Percentiles rank a stretch among this genome's conserved stretches.
Evolutionary conservation across 2,888 invertebrate species (phyloP).

Genomic region (Thysanoteuthis rhombus): DNA sequence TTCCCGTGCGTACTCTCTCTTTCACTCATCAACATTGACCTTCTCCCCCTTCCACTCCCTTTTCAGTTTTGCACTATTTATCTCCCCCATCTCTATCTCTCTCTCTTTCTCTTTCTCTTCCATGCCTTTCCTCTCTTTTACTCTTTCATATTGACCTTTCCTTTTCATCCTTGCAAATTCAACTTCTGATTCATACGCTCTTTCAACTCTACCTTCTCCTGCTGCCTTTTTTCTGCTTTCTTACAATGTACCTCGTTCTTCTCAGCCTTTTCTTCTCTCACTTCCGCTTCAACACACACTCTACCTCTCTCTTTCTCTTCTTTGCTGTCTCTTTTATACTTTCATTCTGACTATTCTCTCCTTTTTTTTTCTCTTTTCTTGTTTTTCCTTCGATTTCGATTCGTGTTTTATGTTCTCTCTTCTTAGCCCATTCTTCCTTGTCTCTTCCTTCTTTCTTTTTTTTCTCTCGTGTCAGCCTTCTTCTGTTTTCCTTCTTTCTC

Average conservation of each 20-base stretch:
- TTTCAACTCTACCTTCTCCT: no score
- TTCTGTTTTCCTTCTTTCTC: background rate
- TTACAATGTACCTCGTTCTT: no score
- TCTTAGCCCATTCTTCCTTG: background rate
- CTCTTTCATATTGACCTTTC: background rate
- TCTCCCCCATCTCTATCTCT: no score
- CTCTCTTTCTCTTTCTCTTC: background rate
- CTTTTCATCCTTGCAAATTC: no score
- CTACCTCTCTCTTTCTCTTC: background rate
- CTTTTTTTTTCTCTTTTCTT: background rate
- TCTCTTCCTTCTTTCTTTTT: background rate
- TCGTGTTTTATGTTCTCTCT: background rate
- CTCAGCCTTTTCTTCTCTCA: background rate
- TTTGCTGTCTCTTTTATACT: background rate
- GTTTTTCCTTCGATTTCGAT: background rate
- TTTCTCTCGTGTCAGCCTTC: background rate
- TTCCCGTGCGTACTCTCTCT: background rate
- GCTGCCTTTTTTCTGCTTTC: no score
- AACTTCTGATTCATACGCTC: no score
- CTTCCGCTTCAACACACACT: background rate
- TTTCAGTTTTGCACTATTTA: no score
- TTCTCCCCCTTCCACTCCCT: no score
- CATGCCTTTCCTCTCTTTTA: background rate
- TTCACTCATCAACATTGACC: background rate
- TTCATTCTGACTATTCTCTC: accelerated